Evolutionary conservation across 2,888 invertebrate genomes (phyloP).

Genomic region (Lepidocyrtoides sp.): DNA sequence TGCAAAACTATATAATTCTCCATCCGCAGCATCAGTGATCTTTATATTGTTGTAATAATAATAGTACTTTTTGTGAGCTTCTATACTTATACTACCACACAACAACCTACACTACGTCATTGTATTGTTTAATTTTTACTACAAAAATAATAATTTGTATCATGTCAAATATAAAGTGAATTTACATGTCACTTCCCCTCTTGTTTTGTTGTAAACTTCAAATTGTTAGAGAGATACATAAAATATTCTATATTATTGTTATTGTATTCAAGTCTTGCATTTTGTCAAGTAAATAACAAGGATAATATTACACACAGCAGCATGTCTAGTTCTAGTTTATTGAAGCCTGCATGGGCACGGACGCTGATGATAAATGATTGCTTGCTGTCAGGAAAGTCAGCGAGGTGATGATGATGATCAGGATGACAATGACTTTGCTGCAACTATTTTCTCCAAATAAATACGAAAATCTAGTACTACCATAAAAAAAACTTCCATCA

Average conservation of each 20-base stretch:
- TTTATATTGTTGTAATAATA: background rate
- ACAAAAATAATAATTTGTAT: background rate
- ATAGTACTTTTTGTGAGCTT: constrained; percentile 40
- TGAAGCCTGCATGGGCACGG: too few species aligned
- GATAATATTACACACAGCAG: background rate
- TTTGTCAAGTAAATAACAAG: background rate
- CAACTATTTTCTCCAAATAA: background rate
- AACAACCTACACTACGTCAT: background rate
- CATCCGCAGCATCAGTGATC: too few species aligned
- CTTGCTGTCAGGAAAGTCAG: constrained; percentile 26
- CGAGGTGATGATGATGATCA: too few species aligned
- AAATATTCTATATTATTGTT: background rate
- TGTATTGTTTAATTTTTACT: background rate
- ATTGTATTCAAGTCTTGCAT: constrained; percentile 33
- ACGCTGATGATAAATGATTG: constrained; percentile 64
- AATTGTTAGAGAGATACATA: background rate
- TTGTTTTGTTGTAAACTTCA: constrained; percentile 35
- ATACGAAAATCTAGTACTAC: constrained; percentile 14
- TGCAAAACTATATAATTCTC: too few species aligned
- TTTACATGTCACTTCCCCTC: constrained; percentile 45
- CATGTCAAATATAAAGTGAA: constrained; percentile 36
- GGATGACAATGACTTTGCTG: constrained; percentile 31
- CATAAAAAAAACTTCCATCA: background rate
- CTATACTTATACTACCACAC: background rate
- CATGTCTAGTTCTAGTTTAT: too few species aligned